Conservation (phyloP, 2,797 vertebrate genomes). For the Rhinichthys osculus region DNA sequence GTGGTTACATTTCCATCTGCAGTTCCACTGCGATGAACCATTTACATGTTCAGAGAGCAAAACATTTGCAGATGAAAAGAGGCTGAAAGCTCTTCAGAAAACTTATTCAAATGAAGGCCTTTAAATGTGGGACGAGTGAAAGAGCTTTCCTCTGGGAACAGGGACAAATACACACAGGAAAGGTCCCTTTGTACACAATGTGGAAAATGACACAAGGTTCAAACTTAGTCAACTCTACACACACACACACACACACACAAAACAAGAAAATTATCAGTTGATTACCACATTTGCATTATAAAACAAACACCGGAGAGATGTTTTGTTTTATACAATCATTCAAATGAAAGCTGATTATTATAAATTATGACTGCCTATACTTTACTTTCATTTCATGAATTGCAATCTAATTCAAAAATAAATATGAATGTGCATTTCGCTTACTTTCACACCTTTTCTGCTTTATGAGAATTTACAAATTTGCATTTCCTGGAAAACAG, state of each 20-base stretch:
- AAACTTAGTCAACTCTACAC: not conserved
- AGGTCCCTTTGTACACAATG: slow-evolving; percentile 34
- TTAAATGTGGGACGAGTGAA: slow-evolving; percentile 15
- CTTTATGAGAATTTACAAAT: not conserved
- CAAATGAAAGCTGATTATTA: not conserved
- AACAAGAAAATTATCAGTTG: not conserved
- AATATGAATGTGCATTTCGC: not conserved
- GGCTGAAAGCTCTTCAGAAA: slow-evolving; percentile 32
- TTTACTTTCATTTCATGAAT: not conserved
- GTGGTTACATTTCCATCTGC: not conserved
- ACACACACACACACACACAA: not conserved
- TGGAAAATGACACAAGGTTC: slow-evolving; percentile 26
- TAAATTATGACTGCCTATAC: not conserved
- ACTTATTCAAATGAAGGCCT: slow-evolving; percentile 15
- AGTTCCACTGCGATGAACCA: not conserved
- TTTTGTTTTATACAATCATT: not conserved
- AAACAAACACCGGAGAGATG: not conserved
- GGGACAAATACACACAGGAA: slow-evolving; percentile 39
- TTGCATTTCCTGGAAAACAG: not conserved
- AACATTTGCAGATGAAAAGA: slow-evolving; percentile 36
- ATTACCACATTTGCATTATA: not conserved
- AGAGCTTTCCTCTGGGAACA: slow-evolving; percentile 28
- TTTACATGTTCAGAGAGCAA: slow-evolving; percentile 24
- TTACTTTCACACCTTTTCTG: not conserved
- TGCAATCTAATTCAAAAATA: not conserved